Evolutionary conservation across 2,113 vertebrate species (phyloP).

Genomic region (Oreochromis tanganicae): DNA sequence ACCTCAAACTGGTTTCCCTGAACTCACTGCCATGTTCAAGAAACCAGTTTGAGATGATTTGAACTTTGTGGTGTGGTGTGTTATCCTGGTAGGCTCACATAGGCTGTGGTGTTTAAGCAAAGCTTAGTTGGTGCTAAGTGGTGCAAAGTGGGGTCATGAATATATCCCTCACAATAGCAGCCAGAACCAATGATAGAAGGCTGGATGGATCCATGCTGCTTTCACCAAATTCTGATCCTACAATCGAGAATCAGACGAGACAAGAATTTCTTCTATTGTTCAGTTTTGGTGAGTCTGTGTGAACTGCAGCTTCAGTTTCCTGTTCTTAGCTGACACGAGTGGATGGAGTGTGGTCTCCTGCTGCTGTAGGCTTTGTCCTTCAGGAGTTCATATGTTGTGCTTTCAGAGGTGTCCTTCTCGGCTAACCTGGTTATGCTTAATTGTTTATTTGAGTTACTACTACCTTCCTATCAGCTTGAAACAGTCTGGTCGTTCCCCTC

Average conservation of each 20-base stretch:
- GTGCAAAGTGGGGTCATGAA: background rate
- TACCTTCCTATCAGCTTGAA: background rate
- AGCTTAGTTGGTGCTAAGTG: background rate
- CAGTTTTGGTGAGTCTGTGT: background rate
- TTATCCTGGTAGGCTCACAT: background rate
- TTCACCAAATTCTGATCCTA: background rate
- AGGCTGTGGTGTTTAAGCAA: background rate
- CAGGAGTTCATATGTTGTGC: accelerated
- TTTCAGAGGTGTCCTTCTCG: background rate
- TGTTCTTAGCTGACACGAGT: background rate
- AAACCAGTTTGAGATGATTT: background rate
- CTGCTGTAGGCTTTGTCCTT: background rate
- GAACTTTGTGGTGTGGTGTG: background rate
- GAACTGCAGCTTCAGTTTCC: background rate
- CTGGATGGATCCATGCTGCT: background rate
- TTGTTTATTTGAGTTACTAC: background rate
- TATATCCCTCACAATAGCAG: background rate
- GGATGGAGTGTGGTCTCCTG: background rate
- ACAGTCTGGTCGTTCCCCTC: background rate
- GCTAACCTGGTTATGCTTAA: background rate
- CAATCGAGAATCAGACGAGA: background rate
- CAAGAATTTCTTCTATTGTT: background rate
- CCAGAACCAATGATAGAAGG: background rate
- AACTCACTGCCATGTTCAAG: background rate
- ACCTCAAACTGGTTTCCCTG: background rate